Conservation (phyloP, 2,797 vertebrate genomes). For the Australoheros facetus region DNA sequence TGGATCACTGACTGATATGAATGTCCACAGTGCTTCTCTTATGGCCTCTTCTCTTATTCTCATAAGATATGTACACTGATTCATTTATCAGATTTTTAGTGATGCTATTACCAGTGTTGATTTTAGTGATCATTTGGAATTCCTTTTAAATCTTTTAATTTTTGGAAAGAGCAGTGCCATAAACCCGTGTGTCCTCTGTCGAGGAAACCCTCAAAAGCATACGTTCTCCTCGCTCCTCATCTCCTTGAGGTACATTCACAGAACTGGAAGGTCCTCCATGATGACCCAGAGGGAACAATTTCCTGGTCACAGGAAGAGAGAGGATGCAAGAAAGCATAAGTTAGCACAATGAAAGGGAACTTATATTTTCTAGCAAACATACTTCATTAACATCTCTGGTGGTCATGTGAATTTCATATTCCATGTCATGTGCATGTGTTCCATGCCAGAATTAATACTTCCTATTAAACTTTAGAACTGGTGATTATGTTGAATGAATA, state of each 20-base stretch:
- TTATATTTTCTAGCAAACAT: background rate
- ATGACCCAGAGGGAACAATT: background rate
- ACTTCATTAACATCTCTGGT: background rate
- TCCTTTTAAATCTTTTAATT: background rate
- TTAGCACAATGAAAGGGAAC: background rate
- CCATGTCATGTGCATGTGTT: background rate
- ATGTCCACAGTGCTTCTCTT: background rate
- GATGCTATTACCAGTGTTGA: background rate
- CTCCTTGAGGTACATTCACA: background rate
- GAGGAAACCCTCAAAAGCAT: background rate
- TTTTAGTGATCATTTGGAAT: background rate
- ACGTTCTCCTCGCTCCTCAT: no score
- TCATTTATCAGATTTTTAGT: background rate
- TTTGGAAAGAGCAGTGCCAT: background rate
- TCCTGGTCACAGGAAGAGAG: background rate
- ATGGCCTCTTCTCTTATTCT: background rate
- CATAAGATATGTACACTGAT: background rate
- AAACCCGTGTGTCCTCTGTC: background rate
- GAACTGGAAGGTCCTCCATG: background rate
- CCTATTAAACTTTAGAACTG: background rate
- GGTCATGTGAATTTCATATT: background rate
- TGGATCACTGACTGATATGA: background rate
- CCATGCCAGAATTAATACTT: background rate
- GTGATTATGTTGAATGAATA: background rate
- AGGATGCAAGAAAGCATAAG: background rate